These are phyloP conservation scores for Pseudopodoces humilis DNA, from an alignment of 2,113 vertebrate species.

Conservation along the genomic window DNA sequence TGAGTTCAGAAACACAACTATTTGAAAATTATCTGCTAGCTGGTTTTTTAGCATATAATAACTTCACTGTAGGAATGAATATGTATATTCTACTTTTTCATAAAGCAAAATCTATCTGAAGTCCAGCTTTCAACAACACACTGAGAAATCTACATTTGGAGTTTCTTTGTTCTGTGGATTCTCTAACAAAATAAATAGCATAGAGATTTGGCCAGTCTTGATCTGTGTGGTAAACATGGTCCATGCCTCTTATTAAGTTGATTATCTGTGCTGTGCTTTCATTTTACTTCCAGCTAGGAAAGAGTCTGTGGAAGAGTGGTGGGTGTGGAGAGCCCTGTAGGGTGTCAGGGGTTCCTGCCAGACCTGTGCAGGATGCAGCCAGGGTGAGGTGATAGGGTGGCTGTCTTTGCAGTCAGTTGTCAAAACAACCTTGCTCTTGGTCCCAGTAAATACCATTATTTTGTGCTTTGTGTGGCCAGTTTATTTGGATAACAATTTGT, in stretches of 20 bases:
- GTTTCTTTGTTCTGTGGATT: background rate
- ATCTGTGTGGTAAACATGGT: background rate
- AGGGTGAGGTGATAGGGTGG: background rate
- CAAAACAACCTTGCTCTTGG: background rate
- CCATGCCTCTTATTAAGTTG: background rate
- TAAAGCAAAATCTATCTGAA: background rate
- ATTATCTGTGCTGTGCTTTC: background rate
- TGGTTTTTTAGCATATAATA: background rate
- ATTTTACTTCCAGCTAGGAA: background rate
- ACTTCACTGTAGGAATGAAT: background rate
- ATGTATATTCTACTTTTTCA: background rate
- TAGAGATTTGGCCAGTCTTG: background rate
- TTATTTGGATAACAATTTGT: background rate
- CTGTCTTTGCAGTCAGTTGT: background rate
- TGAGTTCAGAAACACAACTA: background rate
- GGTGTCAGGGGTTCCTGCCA: background rate
- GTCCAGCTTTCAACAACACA: background rate
- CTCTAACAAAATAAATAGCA: background rate
- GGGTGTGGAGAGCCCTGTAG: background rate
- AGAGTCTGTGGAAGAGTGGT: background rate
- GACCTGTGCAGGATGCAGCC: fast-evolving
- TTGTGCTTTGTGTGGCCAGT: background rate
- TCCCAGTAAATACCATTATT: background rate
- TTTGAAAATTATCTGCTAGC: background rate
- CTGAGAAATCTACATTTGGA: background rate